phyloP scores from a whole-genome alignment of 1,140 invertebrate species.

The Brachionus koreanus region DNA sequence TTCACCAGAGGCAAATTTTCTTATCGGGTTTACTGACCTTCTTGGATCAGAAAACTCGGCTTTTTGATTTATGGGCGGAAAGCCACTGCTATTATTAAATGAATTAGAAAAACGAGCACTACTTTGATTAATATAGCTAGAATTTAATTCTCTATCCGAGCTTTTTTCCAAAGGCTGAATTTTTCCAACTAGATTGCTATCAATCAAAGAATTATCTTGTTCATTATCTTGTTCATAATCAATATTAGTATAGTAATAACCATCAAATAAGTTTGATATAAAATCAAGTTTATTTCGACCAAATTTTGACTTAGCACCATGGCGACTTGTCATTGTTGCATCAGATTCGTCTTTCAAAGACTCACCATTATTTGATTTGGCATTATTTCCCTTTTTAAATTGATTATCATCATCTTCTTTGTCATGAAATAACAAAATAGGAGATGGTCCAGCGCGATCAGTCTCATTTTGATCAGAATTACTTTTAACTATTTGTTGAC shows the following conservation, averaged over 20 bases:
- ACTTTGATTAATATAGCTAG: neutral
- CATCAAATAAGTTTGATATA: conserved; percentile 36
- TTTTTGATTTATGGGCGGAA: neutral
- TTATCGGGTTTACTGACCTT: neutral
- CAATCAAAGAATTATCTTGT: neutral
- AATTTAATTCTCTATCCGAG: neutral
- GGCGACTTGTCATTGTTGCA: neutral
- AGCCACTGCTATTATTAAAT: neutral
- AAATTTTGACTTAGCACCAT: neutral
- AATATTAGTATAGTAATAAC: conserved; percentile 32
- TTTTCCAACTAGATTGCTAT: neutral
- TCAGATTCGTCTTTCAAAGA: neutral
- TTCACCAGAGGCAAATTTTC: neutral
- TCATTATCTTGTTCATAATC: neutral
- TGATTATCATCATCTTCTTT: neutral
- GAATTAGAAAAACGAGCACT: neutral
- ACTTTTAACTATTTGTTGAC: neutral
- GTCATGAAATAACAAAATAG: neutral
- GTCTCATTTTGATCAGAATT: neutral
- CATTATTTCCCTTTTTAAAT: neutral
- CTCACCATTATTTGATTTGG: neutral
- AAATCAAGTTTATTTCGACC: conserved; percentile 23
- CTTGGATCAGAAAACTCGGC: neutral
- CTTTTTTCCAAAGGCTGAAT: neutral
- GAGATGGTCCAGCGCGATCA: neutral